Conservation (phyloP, 2,888 invertebrate genomes). For the Acholoe squamosa region DNA sequence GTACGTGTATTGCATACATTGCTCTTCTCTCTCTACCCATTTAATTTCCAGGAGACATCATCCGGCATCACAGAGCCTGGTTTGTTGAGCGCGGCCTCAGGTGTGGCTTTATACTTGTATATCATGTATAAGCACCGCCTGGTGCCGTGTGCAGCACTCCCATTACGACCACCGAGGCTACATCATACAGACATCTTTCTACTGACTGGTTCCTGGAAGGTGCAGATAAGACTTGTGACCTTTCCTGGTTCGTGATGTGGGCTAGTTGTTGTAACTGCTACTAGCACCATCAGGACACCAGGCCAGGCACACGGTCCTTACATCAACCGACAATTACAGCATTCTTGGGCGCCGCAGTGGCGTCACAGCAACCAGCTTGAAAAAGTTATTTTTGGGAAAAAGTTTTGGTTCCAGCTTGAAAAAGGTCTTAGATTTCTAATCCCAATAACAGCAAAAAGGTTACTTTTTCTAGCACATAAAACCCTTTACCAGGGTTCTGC, state of each 20-base stretch:
- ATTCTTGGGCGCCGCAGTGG: too few species aligned
- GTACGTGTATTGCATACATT: too few species aligned
- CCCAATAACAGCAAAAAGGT: too few species aligned
- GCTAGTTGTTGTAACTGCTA: constrained; percentile 32
- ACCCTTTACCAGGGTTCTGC: too few species aligned
- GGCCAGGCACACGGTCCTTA: constrained; percentile 41
- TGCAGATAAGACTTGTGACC: neutral
- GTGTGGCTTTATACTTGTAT: constrained; percentile 46
- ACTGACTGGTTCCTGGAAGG: too few species aligned
- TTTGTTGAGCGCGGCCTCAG: constrained; percentile 37
- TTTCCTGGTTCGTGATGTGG: constrained; percentile 59
- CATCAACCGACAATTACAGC: neutral
- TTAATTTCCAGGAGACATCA: too few species aligned
- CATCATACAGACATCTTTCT: neutral
- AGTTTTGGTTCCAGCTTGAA: too few species aligned
- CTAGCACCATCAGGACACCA: constrained; percentile 64
- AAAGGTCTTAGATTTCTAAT: too few species aligned
- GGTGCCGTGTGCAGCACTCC: constrained; percentile 62
- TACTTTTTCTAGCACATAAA: too few species aligned
- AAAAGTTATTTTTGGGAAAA: too few species aligned
- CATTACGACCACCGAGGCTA: neutral
- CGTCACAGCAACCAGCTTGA: too few species aligned
- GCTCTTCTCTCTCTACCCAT: too few species aligned
- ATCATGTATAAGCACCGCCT: constrained; percentile 66
- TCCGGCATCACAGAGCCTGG: neutral